Percentiles rank a stretch among this genome's conserved stretches.
phyloP scores from a whole-genome alignment of 2,113 vertebrate species.

The Lepus americanus region DNA sequence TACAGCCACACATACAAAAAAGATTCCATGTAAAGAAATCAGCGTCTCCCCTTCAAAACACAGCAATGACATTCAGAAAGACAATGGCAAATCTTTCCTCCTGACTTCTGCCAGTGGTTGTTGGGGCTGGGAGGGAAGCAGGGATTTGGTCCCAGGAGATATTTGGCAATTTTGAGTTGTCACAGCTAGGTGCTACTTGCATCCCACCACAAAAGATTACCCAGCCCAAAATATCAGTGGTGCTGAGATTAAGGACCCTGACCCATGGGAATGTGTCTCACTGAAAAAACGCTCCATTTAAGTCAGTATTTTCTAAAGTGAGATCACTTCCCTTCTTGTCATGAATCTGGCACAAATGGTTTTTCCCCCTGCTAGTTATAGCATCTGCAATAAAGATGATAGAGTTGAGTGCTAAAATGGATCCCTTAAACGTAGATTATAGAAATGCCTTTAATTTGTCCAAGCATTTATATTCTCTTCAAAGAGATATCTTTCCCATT shows the following conservation, averaged over 20 bases:
- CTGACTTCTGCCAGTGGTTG: neutral
- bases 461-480: constrained; percentile 31
- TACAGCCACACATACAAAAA: constrained; percentile 31
- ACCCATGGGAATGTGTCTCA: neutral
- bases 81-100: neutral
- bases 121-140: neutral
- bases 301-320: constrained; percentile 17
- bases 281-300: neutral
- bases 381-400: constrained; percentile 3
- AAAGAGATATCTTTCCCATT: constrained; percentile 10
- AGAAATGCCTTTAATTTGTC: constrained; percentile 32
- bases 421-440: constrained; percentile 1
- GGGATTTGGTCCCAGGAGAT: neutral
- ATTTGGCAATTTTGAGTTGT: neutral
- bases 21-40: constrained; percentile 19
- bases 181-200: neutral
- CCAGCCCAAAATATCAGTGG: neutral
- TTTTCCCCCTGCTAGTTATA: neutral
- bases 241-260: neutral
- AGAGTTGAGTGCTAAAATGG: neutral
- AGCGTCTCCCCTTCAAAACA: neutral
- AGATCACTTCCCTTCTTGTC: neutral
- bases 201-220: neutral
- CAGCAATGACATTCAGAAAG: constrained; percentile 44
- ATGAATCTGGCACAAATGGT: neutral